phyloP scores from a whole-genome alignment of 2,797 vertebrate genomes.

The Hapalemur alaotrensis region DNA sequence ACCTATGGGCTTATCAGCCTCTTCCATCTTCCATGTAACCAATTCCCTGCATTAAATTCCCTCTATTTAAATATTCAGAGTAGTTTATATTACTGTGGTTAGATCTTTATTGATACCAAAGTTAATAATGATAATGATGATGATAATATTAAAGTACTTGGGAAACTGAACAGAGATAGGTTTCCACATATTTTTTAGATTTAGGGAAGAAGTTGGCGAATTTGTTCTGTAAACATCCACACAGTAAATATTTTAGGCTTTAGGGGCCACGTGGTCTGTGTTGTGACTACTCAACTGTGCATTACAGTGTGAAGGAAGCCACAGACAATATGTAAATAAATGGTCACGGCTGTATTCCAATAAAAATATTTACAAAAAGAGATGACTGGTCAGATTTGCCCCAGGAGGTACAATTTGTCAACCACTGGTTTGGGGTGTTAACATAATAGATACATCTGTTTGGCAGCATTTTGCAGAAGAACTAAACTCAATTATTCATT shows the following conservation, averaged over 20 bases:
- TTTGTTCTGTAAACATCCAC: not conserved
- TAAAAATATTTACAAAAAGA: slow-evolving; percentile 32
- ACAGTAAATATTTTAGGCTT: not conserved
- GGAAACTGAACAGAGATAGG: not conserved
- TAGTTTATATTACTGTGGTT: not conserved
- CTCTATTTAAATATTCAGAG: slow-evolving; percentile 11
- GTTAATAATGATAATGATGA: not conserved
- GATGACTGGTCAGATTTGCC: not conserved
- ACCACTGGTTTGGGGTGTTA: not conserved
- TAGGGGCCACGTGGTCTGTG: not conserved
- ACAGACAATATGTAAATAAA: not conserved
- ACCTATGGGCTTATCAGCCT: not conserved
- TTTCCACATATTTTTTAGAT: not conserved
- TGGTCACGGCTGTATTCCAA: not conserved
- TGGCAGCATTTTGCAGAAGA: slow-evolving; percentile 5
- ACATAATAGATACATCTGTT: not conserved
- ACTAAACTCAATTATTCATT: not conserved
- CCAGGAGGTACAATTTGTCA: not conserved
- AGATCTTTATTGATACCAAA: not conserved
- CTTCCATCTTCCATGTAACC: not conserved
- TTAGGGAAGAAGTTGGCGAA: not conserved
- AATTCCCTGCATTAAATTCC: not conserved
- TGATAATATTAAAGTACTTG: not conserved
- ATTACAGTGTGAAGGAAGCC: not conserved
- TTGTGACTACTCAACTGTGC: not conserved